Base-by-base conservation (phyloP, 2,888 invertebrate genomes). In the Drosophila kambysellisi region DNA sequence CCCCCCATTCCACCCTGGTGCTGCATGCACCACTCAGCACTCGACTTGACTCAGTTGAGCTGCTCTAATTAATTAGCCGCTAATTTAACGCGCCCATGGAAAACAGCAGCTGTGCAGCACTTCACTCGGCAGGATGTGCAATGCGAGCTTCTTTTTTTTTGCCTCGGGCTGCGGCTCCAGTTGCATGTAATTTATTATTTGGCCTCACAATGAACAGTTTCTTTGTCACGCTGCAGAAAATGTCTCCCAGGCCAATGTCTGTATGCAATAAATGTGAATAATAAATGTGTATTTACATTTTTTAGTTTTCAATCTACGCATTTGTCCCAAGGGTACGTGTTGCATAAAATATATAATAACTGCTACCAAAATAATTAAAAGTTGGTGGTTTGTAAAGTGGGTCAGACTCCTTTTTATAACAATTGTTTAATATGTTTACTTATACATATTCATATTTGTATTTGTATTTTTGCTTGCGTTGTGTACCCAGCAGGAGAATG, bases 31-130 rank as follows among this genome's bases (percentile, higher is more conserved):
- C 46, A 66, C 46, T 63, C 46, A n/a, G 43, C 73, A 60, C 54
- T 64, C 72, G 58, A 79, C 71, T 74, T 67, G 50, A 65, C 65
- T 64, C 58, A 32, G 25, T 46, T 46, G 56, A 52, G 76, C 65
- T 71, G 64, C 70, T 68, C 67, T 89, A 89, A 85, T 85, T 85
- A 89, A 85, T 85, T 85, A 89, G 85, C 82, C 77, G 85, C 85
- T 89, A 89, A 89, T 85, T 85, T 89, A 89, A 89, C 82, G 85
- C 79, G 76, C 73, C 83, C 75, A 78, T 41, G 71, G 66, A 53
- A 63, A 71, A 59, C 74, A 67, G 70, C 62, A 56, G 56, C 37
- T 56, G 56, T 56, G 39, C 70, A 56, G 57, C 12, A 53, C 53
- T 51, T 32, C 61, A 67, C 79, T 73, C 68, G 67, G 75, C 75